A percentile compares a stretch with the other conserved stretches of the same genome.
Evolutionary conservation across 2,113 vertebrate species (phyloP).

Genomic region (Chaetops frenatus): DNA sequence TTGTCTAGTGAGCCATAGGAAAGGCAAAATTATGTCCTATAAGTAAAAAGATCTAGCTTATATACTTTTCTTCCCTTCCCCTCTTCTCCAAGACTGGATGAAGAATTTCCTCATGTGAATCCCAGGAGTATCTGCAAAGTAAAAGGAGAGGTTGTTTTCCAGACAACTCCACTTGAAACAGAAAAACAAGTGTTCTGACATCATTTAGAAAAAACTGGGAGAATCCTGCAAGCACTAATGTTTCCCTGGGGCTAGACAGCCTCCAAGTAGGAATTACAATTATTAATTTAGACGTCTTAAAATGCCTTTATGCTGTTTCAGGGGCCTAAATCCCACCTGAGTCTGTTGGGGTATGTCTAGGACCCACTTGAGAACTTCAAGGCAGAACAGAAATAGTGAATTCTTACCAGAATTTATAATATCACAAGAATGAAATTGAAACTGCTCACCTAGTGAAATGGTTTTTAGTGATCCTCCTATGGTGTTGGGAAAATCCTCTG

Average conservation of each 20-base stretch:
- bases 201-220: not conserved
- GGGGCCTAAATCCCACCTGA: not conserved
- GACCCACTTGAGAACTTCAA: not conserved
- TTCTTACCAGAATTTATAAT: not conserved
- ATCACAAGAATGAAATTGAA: not conserved
- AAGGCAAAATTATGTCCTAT: not conserved
- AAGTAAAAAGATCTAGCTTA: not conserved
- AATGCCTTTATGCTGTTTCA: not conserved
- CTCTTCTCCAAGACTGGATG: not conserved
- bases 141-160: not conserved
- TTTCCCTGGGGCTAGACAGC: not conserved
- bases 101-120: not conserved
- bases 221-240: not conserved
- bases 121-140: not conserved
- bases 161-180: not conserved
- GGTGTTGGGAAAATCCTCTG: not conserved
- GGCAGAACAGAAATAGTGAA: not conserved
- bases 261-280: not conserved
- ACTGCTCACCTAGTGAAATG: not conserved
- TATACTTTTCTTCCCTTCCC: not conserved
- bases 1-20: not conserved
- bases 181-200: not conserved
- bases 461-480: not conserved
- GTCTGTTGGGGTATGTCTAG: not conserved
- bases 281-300: not conserved